Evolutionary conservation across 2,888 invertebrate species (phyloP), one percentile per base, ranked within the genome.

Genomic region (Plemyria rubiginata): DNA sequence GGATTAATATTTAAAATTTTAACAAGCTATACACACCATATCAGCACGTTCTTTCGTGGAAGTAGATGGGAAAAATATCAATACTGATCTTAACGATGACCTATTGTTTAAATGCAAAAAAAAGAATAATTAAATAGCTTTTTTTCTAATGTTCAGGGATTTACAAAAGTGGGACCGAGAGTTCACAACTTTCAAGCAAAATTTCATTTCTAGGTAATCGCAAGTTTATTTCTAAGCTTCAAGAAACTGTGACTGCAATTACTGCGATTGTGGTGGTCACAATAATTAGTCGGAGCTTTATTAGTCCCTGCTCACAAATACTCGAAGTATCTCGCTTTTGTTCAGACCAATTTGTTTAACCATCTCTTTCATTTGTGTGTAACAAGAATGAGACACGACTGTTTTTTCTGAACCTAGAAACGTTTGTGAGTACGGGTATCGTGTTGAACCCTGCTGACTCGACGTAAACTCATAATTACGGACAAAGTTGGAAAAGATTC

Each of bases 401-500:
- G n/a, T 12, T 51, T 11, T 16, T 15, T 51, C 16, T 16, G 4
- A 48, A 28, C 40, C 55, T 5, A 41, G 32, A 15, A 29, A 51
- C 52, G 6, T 38, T 36, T 52, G 12, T 52, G 32, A 52, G 28
- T 38, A 45, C 11, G 22, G 50, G n/a, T 15, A 29, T 29, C 22
- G 38, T 43, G 48, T 54, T 58, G 22, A 54, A 51, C 51, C n/a
- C 32, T 51, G 54, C 51, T 58, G 58, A 59, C 48, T 63, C 51
- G 38, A 40, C 38, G 54, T 46, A 51, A 62, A 62, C 54, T 63
- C 58, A 58, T 63, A 55, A 63, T 59, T 51, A 63, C 54, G 51
- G 36, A 43, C 32, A 54, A 59, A 59, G 63, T 59, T 62, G 13
- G 51, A 55, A 63, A 63, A 59, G 59, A 59, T 63, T 63, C 46